Evolutionary conservation across 1,140 invertebrate genomes (phyloP), one percentile per base, ranked within the genome.

Genomic region (Plodia interpunctella): DNA sequence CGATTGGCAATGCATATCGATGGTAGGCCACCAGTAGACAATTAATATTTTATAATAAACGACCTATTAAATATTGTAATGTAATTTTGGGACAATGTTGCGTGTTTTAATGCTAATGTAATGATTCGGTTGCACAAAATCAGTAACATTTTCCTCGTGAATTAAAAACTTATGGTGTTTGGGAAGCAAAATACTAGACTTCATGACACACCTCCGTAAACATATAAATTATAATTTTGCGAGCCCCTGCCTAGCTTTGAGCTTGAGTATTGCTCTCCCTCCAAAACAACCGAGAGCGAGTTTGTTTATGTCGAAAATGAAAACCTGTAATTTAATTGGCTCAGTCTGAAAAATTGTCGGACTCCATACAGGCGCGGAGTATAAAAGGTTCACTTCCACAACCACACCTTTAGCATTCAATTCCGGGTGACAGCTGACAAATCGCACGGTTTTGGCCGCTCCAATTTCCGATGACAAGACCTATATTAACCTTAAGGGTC

Each of bases 381-480:
- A 25, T 25, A 25, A 53, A 53, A 53, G 51, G 51, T 17, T 53
- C 51, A 10, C 20, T 54, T 69, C 54, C 60, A 56, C 57, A 44
- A 55, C 60, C 49, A 64, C 63, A 75, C 68, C 65, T 72, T 63
- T 50, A 72, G 64, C 67, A 74, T 76, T 74, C 72, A 76, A 76
- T 79, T 73, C 63, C 59, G 30, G 53, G 60, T 69, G 76, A 69
- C 72, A 68, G 68, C 63, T 73, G 72, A 78, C 71, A 78, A 76
- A 78, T 78, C 71, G 60, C 69, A 66, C 69, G 69, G 69, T 71
- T 70, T 69, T 65, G 63, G 57, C 68, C 75, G 70, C 63, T 71
- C 71, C 77, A 79, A 86, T 86, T 83, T 81, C 74, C 70, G 76
- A 75, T 80, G 80, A 80, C 83, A 82, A 83, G 70, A 74, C 78